phyloP scores from a whole-genome alignment of 2,888 invertebrate species.

The Scelioninae gen. 2 region DNA sequence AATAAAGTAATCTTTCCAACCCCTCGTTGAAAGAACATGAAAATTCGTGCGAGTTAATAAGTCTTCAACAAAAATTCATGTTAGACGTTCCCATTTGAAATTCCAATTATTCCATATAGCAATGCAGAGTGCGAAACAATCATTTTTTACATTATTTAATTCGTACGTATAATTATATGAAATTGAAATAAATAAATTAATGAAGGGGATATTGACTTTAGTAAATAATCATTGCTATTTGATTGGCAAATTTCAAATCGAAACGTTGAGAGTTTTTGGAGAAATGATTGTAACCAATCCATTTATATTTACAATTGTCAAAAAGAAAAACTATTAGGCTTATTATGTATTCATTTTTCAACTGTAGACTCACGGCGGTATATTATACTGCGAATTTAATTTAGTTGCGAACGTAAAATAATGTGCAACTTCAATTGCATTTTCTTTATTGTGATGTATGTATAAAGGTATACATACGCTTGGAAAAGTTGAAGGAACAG shows the following conservation, averaged over 20 bases:
- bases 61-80: background rate
- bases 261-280: slow-evolving; percentile 2
- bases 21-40: slow-evolving; percentile 9
- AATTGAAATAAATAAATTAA: background rate
- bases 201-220: no score
- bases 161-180: background rate
- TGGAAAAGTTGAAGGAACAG: slow-evolving; percentile 33
- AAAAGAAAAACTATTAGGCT: slow-evolving; percentile 14
- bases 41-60: slow-evolving; percentile 10
- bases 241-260: slow-evolving; percentile 1
- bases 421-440: slow-evolving; percentile 1
- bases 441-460: slow-evolving; percentile 35
- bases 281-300: background rate
- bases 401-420: background rate
- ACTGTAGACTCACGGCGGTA: background rate
- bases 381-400: background rate
- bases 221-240: no score
- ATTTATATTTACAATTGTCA: slow-evolving; percentile 3
- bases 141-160: background rate
- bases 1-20: slow-evolving; percentile 47
- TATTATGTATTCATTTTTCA: slow-evolving; percentile 10
- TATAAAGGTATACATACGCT: slow-evolving; percentile 21
- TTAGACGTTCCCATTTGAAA: slow-evolving; percentile 1
- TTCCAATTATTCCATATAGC: slow-evolving; percentile 6
- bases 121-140: no score